Evolutionary conservation across 92 coral and sea anemone genomes (phyloP).

Genomic region (Heliopora coerulea): DNA sequence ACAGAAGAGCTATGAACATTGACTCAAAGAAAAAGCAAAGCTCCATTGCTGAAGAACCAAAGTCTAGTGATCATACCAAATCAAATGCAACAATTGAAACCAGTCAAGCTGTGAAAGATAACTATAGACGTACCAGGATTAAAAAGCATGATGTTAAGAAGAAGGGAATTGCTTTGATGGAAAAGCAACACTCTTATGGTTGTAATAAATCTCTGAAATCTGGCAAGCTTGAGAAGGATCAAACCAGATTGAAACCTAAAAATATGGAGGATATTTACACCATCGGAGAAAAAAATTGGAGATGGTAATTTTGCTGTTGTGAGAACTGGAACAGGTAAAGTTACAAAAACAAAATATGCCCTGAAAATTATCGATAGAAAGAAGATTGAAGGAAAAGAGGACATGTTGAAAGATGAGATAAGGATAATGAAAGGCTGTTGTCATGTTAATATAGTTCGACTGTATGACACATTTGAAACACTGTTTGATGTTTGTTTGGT

Average conservation of each 20-base stretch:
- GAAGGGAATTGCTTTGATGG: background rate
- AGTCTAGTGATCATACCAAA: background rate
- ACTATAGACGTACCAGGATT: background rate
- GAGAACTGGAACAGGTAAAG: slow-evolving; percentile 73
- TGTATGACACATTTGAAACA: slow-evolving; percentile 83
- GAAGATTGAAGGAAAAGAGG: slow-evolving; percentile 85
- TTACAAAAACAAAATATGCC: slow-evolving; percentile 75
- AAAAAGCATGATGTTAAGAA: background rate
- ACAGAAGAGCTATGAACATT: slow-evolving; percentile 7
- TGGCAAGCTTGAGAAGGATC: background rate
- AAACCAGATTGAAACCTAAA: slow-evolving; percentile 17
- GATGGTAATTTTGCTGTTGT: slow-evolving; percentile 98
- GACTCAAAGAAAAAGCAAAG: slow-evolving; percentile 12
- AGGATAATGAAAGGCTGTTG: slow-evolving; percentile 84
- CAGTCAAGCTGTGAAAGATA: background rate
- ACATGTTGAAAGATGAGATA: slow-evolving; percentile 92
- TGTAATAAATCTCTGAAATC: background rate
- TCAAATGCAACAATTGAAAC: background rate
- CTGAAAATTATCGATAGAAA: slow-evolving; percentile 87
- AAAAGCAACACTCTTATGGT: background rate
- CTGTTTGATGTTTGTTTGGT: slow-evolving; percentile 74
- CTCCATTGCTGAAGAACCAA: slow-evolving; percentile 12
- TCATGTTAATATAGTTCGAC: slow-evolving; percentile 82
- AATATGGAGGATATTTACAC: slow-evolving; percentile 81
- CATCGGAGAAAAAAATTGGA: slow-evolving; percentile 87